These are phyloP conservation scores for Musca domestica DNA, from an alignment of 1,140 invertebrate genomes.

Conservation along the genomic window DNA sequence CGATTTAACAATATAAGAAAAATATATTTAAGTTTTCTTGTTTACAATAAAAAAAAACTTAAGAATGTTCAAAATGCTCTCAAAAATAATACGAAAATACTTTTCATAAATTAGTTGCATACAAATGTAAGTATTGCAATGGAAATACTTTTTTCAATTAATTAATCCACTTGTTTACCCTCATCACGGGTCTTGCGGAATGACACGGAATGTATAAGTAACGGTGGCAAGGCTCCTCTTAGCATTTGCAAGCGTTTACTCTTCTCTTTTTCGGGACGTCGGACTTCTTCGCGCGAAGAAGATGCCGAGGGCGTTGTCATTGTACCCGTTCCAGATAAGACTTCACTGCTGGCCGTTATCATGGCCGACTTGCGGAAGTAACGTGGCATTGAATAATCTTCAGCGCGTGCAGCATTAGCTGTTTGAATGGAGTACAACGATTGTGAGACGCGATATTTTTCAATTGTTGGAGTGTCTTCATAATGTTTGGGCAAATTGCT, in stretches of 20 bases:
- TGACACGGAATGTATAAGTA: conserved; percentile 50
- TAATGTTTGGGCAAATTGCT: conserved; percentile 51
- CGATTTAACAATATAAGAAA: too few relatives aligned
- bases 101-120: too few relatives aligned
- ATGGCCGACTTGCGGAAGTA: conserved; percentile 49
- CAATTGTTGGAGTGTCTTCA: conserved; percentile 52
- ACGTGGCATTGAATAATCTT: conserved; percentile 52
- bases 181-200: conserved; percentile 50
- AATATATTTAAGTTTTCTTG: too few relatives aligned
- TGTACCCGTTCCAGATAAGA: conserved; percentile 34
- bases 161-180: conserved; percentile 43
- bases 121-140: too few relatives aligned
- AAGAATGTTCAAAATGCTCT: too few relatives aligned
- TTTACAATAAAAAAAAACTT: too few relatives aligned
- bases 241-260: conserved; percentile 49
- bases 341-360: conserved; percentile 45
- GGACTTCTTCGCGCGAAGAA: conserved; percentile 38
- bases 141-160: too few relatives aligned
- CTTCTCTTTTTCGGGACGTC: conserved; percentile 43
- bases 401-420: conserved; percentile 42
- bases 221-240: conserved; percentile 46
- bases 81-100: too few relatives aligned
- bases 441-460: conserved; percentile 51
- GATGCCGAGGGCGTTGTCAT: conserved; percentile 36
- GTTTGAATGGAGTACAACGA: conserved; percentile 51